Evolutionary conservation across 1,140 invertebrate species (phyloP).

Genomic region (Yoshiicerus persimilis): DNA sequence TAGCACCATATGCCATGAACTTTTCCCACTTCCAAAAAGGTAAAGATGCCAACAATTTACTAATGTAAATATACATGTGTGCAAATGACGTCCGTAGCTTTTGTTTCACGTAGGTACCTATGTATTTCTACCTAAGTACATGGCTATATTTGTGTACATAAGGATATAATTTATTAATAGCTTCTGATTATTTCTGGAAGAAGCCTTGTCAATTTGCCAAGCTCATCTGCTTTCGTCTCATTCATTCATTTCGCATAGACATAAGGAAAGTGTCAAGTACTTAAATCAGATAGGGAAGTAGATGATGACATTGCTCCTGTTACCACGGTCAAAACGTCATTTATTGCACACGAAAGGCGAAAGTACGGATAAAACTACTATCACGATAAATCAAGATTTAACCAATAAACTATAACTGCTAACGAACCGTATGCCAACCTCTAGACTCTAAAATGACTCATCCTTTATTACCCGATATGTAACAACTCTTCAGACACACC

Average conservation of each 20-base stretch:
- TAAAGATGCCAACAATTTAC: background rate
- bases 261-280: background rate
- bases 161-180: background rate
- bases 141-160: background rate
- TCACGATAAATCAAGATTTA: background rate
- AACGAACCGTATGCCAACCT: background rate
- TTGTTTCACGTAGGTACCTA: background rate
- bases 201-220: background rate
- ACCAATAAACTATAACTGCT: background rate
- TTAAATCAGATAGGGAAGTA: background rate
- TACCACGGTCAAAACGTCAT: background rate
- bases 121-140: background rate
- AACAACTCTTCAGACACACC: too few relatives aligned
- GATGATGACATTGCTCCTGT: background rate
- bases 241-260: background rate
- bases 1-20: background rate
- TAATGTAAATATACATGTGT: background rate
- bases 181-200: background rate
- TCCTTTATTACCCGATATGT: too few relatives aligned
- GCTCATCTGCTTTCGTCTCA: background rate
- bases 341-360: background rate
- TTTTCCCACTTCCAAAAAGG: background rate
- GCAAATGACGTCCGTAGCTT: background rate
- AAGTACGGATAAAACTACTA: background rate
- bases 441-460: too few relatives aligned